Evolutionary conservation across 2,888 invertebrate species (phyloP), one percentile per base, ranked within the genome.

Genomic region (Tillus elongatus): DNA sequence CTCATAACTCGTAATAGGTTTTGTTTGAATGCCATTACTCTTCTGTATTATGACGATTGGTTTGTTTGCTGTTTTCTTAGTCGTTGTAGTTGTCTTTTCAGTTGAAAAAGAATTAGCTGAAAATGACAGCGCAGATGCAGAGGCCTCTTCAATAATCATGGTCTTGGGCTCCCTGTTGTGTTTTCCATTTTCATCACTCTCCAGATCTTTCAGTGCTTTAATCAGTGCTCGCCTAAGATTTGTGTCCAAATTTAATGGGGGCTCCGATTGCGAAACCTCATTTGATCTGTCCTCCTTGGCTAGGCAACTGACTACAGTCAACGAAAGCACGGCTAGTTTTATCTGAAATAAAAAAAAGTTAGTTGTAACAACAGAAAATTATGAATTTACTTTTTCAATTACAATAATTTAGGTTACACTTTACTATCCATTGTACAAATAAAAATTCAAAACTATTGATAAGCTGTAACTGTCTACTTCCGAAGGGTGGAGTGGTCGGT

Each of bases 131-230:
- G 77, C 74, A 49, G 75, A 73, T 4, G 72, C 68, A 1, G 67
- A 60, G 6, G 70, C 67, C 45, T 65, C 66, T 41, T 68, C 61
- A 16, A 67, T 54, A 28, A 31, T 36, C 53, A 53, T 30, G 60
- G 56, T 33, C 57, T 59, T 36, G 52, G 45, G 10, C 54, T 51
- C 31, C 58, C 57, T 2, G 62, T 57, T 6, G 51, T 54, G 28
- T 27, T 48, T 49, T 16, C 44, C 39, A 2, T 70, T 68, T 10
- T 74, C 73, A 44, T 75, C 77, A 44, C 76, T 74, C 63, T 87
- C 85, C 33, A 87, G 66, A 52, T 85, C 83, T 34, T 77, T 79
- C 3, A 88, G 69, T 8, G 86, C 87, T 64, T 78, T 79, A 3
- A 87, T 66, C 28, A 87, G 65, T 1, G 86, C 87, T 61, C 78